A percentile compares a stretch with the other conserved stretches of the same genome.
Conservation (phyloP, 2,113 vertebrate species). For the Balaeniceps rex region DNA sequence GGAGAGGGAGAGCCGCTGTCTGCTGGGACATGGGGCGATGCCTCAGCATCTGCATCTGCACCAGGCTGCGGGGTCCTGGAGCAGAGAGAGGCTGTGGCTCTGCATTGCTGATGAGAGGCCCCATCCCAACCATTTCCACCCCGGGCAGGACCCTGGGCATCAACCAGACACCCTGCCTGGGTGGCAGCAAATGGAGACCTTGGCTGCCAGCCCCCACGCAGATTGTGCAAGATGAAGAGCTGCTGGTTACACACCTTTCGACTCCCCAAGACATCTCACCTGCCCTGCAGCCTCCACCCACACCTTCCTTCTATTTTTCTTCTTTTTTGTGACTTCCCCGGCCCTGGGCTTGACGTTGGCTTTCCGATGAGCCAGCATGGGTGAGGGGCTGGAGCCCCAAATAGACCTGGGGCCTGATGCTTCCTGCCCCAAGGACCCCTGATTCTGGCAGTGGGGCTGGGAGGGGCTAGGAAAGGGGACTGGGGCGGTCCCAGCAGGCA, state of each 20-base stretch:
- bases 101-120: neutral
- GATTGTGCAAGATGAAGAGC: neutral
- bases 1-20: neutral
- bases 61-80: accelerated
- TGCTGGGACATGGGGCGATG: neutral
- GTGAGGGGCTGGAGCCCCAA: neutral
- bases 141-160: neutral
- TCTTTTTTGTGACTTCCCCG: neutral
- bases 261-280: neutral
- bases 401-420: neutral
- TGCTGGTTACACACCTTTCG: neutral
- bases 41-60: neutral
- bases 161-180: neutral
- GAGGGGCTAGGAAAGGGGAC: neutral
- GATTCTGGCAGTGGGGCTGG: neutral
- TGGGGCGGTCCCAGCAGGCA: neutral
- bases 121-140: neutral
- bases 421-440: neutral
- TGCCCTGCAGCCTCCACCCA: neutral
- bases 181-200: neutral
- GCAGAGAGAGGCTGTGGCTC: neutral
- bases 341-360: neutral
- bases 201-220: neutral
- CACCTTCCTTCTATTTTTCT: constrained; percentile 24
- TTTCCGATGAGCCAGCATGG: accelerated